Evolutionary conservation across 2,888 invertebrate species (phyloP), one percentile per base, ranked within the genome.

Genomic region (Candidula unifasciata): DNA sequence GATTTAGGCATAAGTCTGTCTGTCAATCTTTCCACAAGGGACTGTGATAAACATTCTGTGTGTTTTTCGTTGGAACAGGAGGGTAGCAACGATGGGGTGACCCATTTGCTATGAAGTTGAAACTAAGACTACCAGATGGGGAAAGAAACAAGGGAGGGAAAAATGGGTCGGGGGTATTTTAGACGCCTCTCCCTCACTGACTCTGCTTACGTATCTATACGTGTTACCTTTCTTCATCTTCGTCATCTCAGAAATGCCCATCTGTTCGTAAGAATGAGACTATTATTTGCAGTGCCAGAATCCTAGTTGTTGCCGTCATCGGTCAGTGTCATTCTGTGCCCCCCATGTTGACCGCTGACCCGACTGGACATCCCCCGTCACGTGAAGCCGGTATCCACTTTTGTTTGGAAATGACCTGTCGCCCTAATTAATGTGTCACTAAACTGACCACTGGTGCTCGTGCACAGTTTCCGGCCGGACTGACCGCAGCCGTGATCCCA

Each of bases 351-450:
- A 24, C 54, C 69, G 2, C 24, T 54, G 27, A 44, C 52, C 69
- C 54, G 24, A 33, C 30, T 52, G 21, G 27, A 69, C 54, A 69
- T 80, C 80, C 66, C 1, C n/a, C 66, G 66, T 68, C 79, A 68
- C 68, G 35, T 30, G n/a, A 52, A 35, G 5, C 68, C 35, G 24
- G 68, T 82, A 74, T 82, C 66, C 76, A 52, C 35, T 33, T 60
- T 57, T 71, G 81, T 71, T 52, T 33, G 35, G 33, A 24, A 30
- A n/a, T 76, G 82, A 57, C 82, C 44, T 24, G 60, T 66, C 27
- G 74, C 44, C 44, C 64, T 74, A 82, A 82, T 82, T 82, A 82
- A 37, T 76, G 74, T 64, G 82, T 76, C 73, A 82, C 74, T 52
- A 35, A 30, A 18, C 64, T 66, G 82, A 71, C 37, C 73, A 71